A percentile compares a stretch with the other conserved stretches of the same genome.
These are phyloP conservation scores for Carassius gibelio DNA, from an alignment of 2,113 vertebrate genomes.

Conservation along the genomic window DNA sequence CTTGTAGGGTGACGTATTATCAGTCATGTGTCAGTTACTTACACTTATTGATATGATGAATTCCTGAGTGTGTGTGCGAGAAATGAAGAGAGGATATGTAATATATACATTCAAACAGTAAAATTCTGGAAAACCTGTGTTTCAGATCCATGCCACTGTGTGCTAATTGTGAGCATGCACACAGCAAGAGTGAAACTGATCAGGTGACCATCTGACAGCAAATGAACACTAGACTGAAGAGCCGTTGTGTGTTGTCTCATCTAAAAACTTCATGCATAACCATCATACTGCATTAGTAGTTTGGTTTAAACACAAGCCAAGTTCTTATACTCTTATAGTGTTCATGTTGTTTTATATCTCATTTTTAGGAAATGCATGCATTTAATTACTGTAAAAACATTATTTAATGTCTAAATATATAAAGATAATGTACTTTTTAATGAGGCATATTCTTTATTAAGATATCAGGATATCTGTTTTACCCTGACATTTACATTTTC, in stretches of 20 bases:
- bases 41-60: constrained; percentile 60
- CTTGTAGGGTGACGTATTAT: constrained; percentile 24
- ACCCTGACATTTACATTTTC: too few species aligned
- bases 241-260: not conserved
- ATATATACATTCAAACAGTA: constrained; percentile 51
- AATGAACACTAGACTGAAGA: not conserved
- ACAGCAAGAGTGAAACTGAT: constrained; percentile 21
- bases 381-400: too few species aligned
- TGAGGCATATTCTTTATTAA: too few species aligned
- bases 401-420: too few species aligned
- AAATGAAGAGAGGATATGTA: constrained; percentile 43
- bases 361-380: not conserved
- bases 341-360: not conserved
- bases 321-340: not conserved
- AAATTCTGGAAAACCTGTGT: constrained; percentile 49
- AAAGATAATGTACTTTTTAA: too few species aligned
- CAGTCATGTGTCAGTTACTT: constrained; percentile 50
- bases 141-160: constrained; percentile 11
- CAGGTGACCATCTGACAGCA: not conserved
- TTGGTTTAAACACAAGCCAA: not conserved
- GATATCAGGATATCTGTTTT: too few species aligned
- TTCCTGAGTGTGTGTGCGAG: constrained; percentile 54
- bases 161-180: constrained; percentile 51
- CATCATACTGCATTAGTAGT: not conserved
- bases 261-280: not conserved